A percentile compares a stretch with the other conserved stretches of the same genome.
Evolutionary conservation across 2,888 invertebrate species (phyloP).

Genomic region (Oxyscelio sp.): DNA sequence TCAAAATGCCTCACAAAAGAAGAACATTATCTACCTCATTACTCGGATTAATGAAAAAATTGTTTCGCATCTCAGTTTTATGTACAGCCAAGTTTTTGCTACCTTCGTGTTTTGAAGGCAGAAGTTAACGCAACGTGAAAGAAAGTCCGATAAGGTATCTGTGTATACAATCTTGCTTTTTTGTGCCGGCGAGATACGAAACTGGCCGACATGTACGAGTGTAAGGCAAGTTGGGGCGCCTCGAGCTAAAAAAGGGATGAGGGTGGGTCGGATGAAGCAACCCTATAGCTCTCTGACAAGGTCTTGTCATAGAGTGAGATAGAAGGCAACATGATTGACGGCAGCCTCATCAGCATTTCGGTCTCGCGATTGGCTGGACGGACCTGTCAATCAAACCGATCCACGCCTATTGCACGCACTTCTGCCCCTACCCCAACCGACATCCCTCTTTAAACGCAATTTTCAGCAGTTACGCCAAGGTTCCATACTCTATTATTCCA

Average conservation of each 20-base stretch:
- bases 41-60: not conserved
- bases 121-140: conserved; percentile 51
- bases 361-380: too few species aligned
- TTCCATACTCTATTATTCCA: conserved; percentile 2
- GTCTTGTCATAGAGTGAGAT: too few species aligned
- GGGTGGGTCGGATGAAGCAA: too few species aligned
- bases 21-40: too few species aligned
- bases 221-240: conserved; percentile 83
- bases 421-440: conserved; percentile 33
- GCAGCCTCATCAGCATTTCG: too few species aligned
- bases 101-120: conserved; percentile 12
- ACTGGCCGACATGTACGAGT: conserved; percentile 86
- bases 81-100: conserved; percentile 9
- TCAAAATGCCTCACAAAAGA: too few species aligned
- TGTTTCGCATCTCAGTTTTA: not conserved
- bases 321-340: too few species aligned
- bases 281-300: too few species aligned
- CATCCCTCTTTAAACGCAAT: conserved; percentile 57
- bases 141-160: conserved; percentile 52
- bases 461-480: conserved; percentile 9
- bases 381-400: too few species aligned
- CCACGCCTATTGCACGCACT: too few species aligned
- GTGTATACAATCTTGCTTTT: conserved; percentile 56
- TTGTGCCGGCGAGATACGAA: conserved; percentile 83
- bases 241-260: conserved; percentile 72